phyloP scores from a whole-genome alignment of 2,888 invertebrate genomes.

The Torymus texanus region DNA sequence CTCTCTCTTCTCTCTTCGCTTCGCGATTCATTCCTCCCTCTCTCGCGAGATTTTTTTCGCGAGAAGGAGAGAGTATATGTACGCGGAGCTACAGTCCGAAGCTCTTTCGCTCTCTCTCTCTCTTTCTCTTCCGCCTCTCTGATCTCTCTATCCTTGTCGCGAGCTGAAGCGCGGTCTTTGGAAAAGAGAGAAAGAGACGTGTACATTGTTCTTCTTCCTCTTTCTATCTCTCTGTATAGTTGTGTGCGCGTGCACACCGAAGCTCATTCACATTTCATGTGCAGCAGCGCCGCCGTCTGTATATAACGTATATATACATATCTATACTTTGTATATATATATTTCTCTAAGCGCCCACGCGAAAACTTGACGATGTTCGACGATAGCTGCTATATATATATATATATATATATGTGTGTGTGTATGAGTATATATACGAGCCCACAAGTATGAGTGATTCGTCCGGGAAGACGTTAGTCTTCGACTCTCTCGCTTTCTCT shows the following conservation, averaged over 20 bases:
- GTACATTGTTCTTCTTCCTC: conserved; percentile 63
- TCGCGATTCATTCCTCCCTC: conserved; percentile 23
- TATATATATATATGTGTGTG: too few species aligned
- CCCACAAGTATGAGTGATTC: background rate
- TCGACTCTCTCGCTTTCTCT: conserved; percentile 15
- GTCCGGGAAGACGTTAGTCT: conserved; percentile 43
- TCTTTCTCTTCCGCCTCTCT: conserved; percentile 52
- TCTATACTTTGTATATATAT: too few species aligned
- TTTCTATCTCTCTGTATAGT: background rate
- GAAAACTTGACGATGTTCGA: too few species aligned
- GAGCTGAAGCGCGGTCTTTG: background rate
- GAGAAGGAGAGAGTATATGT: background rate
- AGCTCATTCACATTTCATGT: too few species aligned
- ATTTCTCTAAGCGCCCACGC: too few species aligned
- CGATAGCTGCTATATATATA: too few species aligned
- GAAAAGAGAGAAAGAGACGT: background rate
- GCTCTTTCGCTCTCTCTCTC: conserved; percentile 35
- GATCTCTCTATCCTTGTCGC: conserved; percentile 59
- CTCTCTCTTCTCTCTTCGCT: conserved; percentile 56
- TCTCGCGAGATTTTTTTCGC: conserved; percentile 20
- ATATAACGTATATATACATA: too few species aligned
- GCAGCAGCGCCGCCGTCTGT: too few species aligned
- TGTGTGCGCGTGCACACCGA: too few species aligned
- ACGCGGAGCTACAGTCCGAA: too few species aligned
- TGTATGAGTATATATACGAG: background rate